These are phyloP conservation scores for Kryphioiulus occultus DNA, from an alignment of 2,888 invertebrate species.

Conservation along the genomic window DNA sequence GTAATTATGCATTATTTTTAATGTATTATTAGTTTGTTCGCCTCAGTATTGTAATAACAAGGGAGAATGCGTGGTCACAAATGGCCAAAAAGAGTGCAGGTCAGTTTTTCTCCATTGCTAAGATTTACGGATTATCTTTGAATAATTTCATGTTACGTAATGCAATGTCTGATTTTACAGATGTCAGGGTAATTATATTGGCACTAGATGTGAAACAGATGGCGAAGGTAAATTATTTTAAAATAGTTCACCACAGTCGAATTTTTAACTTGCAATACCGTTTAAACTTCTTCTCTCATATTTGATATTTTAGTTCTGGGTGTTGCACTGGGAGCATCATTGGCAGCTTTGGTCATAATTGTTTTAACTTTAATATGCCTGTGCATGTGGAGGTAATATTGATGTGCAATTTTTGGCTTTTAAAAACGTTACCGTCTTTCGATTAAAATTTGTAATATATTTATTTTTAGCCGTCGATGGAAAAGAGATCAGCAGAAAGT, in stretches of 20 bases:
- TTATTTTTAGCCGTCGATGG: conserved; percentile 77
- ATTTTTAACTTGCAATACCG: no score
- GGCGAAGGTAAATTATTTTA: conserved; percentile 69
- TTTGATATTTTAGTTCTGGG: conserved; percentile 71
- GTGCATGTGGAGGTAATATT: conserved; percentile 84
- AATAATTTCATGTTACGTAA: neutral
- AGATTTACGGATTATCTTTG: neutral
- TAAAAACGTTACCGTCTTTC: neutral
- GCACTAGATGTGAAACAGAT: conserved; percentile 86
- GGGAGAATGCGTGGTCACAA: conserved; percentile 81
- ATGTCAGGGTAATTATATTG: conserved; percentile 87
- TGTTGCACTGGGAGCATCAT: conserved; percentile 88
- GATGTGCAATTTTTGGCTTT: neutral
- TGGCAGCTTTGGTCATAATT: conserved; percentile 87
- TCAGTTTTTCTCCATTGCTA: conserved; percentile 64
- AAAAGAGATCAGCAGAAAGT: conserved; percentile 80
- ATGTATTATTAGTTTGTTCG: conserved; percentile 67
- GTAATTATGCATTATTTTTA: neutral
- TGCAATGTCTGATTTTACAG: conserved; percentile 63
- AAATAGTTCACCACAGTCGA: no score
- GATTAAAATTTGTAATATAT: neutral
- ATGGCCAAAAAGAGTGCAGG: conserved; percentile 79
- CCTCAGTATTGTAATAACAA: conserved; percentile 82
- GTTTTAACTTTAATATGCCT: conserved; percentile 84
- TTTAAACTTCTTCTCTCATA: no score